Percentiles rank a stretch among this genome's conserved stretches.
Conservation (phyloP, 2,797 vertebrate genomes). For the Eremophila alpestris region DNA sequence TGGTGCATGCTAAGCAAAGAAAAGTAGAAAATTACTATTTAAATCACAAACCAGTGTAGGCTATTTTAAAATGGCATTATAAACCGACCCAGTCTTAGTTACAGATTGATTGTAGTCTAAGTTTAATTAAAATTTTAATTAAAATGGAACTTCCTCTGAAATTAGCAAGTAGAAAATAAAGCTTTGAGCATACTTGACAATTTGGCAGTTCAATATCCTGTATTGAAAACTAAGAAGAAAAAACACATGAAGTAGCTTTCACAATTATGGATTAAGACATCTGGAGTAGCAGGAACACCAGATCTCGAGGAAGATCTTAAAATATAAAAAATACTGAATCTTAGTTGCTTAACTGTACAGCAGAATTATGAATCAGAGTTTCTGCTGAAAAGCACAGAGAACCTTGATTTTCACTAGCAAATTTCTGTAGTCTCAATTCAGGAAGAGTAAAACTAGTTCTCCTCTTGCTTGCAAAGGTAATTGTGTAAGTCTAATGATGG, state of each 20-base stretch:
- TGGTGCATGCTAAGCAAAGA: conserved; percentile 90
- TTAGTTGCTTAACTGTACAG: neutral
- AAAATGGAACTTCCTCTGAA: neutral
- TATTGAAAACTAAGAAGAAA: neutral
- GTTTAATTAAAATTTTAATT: conserved; percentile 25
- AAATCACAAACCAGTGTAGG: neutral
- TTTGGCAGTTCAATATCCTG: neutral
- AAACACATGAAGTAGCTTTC: neutral
- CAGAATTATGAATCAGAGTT: neutral
- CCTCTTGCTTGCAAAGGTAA: neutral
- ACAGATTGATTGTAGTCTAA: neutral
- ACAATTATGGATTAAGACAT: neutral
- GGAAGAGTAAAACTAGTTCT: neutral
- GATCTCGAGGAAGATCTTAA: neutral
- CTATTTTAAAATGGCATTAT: conserved; percentile 30
- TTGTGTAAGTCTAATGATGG: neutral
- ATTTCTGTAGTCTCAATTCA: neutral
- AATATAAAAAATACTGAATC: neutral
- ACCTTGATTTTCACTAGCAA: neutral
- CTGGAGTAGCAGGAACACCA: neutral
- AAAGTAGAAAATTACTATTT: neutral
- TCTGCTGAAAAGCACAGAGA: neutral
- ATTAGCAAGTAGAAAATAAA: conserved; percentile 9
- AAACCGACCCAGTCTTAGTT: neutral
- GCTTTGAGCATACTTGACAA: neutral